Evolutionary conservation across 2,113 vertebrate species (phyloP).

Genomic region (Alexandromys fortis): DNA sequence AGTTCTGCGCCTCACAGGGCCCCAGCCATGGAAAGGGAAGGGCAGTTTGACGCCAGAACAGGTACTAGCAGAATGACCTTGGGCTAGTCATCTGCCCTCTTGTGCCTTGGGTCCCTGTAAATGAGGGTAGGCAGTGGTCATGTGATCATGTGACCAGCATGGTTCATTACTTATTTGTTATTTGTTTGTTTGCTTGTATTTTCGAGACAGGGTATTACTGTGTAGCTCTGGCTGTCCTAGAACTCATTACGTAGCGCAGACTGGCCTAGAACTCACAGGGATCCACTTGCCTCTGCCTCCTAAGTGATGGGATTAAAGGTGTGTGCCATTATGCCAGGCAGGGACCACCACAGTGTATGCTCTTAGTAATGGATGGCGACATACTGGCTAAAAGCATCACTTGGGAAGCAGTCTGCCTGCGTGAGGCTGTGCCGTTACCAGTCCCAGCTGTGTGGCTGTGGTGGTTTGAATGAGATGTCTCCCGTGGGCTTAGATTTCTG

Average conservation of each 20-base stretch:
- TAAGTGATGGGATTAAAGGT: background rate
- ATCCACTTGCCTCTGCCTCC: background rate
- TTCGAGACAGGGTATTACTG: background rate
- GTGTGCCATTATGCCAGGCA: background rate
- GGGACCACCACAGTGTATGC: background rate
- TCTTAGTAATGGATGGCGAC: background rate
- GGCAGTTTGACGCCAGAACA: background rate
- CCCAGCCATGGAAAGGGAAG: background rate
- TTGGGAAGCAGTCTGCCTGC: background rate
- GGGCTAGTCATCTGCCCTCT: background rate
- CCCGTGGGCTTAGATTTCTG: background rate
- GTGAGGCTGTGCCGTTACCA: background rate
- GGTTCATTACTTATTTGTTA: background rate
- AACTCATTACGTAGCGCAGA: background rate
- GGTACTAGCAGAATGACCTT: constrained; percentile 19
- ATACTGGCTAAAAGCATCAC: background rate
- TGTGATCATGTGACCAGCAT: background rate
- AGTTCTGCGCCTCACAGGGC: background rate
- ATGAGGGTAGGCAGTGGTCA: background rate
- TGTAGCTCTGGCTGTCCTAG: no score
- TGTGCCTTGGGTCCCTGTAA: background rate
- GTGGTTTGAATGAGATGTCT: background rate
- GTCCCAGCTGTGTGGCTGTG: background rate
- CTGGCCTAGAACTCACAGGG: background rate
- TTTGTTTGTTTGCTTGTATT: background rate